Evolutionary conservation across 2,113 vertebrate genomes (phyloP).

Genomic region (Odobenus rosmarus): DNA sequence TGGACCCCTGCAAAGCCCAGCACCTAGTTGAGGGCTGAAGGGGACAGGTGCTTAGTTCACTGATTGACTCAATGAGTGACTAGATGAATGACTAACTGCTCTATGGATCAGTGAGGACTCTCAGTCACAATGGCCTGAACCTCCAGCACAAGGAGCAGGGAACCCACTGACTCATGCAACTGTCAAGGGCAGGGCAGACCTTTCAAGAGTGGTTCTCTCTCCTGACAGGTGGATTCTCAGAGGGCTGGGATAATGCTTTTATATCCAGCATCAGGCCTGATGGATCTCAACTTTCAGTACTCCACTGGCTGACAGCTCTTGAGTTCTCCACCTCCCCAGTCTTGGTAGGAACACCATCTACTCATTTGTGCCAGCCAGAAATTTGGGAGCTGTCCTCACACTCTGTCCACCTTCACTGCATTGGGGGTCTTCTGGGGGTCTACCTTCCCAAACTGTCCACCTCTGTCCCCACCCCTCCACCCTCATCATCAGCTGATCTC

Average conservation of each 20-base stretch:
- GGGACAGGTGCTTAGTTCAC: neutral
- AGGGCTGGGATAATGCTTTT: neutral
- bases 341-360: neutral
- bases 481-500: neutral
- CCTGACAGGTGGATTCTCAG: neutral
- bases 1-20: neutral
- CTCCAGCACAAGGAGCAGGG: neutral
- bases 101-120: neutral
- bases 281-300: neutral
- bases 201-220: neutral
- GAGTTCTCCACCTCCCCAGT: neutral
- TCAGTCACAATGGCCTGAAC: too few species aligned
- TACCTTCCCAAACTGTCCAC: neutral
- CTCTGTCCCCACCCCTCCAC: neutral
- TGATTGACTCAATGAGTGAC: neutral
- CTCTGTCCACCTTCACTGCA: neutral
- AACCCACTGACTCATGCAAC: neutral
- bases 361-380: neutral
- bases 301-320: neutral
- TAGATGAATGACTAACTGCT: neutral
- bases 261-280: neutral
- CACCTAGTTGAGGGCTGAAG: neutral
- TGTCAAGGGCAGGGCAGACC: neutral
- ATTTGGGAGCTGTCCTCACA: neutral
- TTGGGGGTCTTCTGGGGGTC: neutral